These are phyloP conservation scores for Himalopsyche tibetana DNA, from an alignment of 2,888 invertebrate species.

Conservation along the genomic window DNA sequence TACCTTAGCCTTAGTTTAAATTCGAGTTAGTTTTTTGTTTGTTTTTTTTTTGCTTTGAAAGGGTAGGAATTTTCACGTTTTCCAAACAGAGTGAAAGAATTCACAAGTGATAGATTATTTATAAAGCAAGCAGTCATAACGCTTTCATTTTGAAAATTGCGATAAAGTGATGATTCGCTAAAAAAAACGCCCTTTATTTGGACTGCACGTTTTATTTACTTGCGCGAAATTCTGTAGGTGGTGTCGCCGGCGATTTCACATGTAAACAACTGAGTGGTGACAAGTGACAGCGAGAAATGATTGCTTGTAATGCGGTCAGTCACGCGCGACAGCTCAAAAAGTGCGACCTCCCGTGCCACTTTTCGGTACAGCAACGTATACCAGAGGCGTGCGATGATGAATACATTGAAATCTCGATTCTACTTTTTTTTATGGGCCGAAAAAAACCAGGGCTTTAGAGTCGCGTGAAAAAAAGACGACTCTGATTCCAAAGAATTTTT, in stretches of 20 bases:
- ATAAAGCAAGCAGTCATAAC: not conserved
- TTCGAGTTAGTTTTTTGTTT: too few species aligned
- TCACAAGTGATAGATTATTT: not conserved
- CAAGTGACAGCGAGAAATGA: constrained; percentile 30
- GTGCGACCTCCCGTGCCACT: constrained; percentile 1
- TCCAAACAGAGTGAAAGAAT: too few species aligned
- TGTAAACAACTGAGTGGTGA: constrained; percentile 26
- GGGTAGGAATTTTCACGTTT: too few species aligned
- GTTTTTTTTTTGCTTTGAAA: too few species aligned
- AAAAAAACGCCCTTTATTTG: not conserved
- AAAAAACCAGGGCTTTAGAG: too few species aligned
- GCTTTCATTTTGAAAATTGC: not conserved
- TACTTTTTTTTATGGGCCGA: too few species aligned
- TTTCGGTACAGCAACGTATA: not conserved
- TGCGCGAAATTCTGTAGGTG: constrained; percentile 15
- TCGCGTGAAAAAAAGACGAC: too few species aligned
- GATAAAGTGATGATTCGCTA: not conserved
- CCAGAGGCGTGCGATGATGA: not conserved
- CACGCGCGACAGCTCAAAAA: constrained; percentile 21
- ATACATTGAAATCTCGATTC: not conserved
- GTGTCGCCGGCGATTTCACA: constrained; percentile 29
- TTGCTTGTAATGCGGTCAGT: constrained; percentile 16
- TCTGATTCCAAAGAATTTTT: too few species aligned
- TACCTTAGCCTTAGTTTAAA: too few species aligned
- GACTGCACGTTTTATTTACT: constrained; percentile 34